Conservation (phyloP, 2,888 invertebrate species). For the Coelopa pilipes region DNA sequence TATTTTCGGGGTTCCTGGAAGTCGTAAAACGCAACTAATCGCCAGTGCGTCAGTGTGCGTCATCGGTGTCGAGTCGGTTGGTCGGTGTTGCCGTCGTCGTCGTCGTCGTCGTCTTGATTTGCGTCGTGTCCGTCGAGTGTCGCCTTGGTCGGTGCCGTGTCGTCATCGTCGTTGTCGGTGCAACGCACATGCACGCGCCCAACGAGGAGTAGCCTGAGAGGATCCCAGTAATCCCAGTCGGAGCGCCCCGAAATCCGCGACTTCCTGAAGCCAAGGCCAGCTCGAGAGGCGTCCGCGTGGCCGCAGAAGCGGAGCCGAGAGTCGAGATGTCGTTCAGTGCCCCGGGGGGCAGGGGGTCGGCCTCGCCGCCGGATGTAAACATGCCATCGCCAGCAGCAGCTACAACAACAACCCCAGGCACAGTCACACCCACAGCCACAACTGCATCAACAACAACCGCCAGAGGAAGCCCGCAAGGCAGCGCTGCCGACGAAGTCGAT, state of each 20-base stretch:
- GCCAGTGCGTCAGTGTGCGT: slow-evolving; percentile 61
- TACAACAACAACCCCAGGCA: slow-evolving; percentile 24
- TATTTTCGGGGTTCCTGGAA: slow-evolving; percentile 58
- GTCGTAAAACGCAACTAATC: slow-evolving; percentile 58
- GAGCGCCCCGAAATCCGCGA: no score
- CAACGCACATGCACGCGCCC: slow-evolving; percentile 3
- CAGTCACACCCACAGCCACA: not conserved
- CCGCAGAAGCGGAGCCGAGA: no score
- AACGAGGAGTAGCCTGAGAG: no score
- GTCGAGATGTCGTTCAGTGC: no score
- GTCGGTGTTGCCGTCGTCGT: no score
- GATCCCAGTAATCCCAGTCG: no score
- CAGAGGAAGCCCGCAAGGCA: slow-evolving; percentile 5
- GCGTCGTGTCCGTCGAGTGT: no score
- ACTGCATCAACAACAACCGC: not conserved
- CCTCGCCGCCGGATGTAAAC: slow-evolving; percentile 18
- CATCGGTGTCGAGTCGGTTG: slow-evolving; percentile 34
- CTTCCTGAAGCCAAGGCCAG: no score
- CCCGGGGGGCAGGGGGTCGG: slow-evolving; percentile 1
- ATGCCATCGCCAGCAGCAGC: slow-evolving; percentile 11
- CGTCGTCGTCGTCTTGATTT: no score
- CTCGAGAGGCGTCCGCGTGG: no score
- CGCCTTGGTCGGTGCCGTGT: no score
- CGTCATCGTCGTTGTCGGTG: slow-evolving; percentile 3
- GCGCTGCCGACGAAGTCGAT: not conserved